Percentiles rank a stretch among this genome's conserved stretches.
Evolutionary conservation across 2,797 vertebrate species (phyloP).

Genomic region (Etheostoma nigrum): DNA sequence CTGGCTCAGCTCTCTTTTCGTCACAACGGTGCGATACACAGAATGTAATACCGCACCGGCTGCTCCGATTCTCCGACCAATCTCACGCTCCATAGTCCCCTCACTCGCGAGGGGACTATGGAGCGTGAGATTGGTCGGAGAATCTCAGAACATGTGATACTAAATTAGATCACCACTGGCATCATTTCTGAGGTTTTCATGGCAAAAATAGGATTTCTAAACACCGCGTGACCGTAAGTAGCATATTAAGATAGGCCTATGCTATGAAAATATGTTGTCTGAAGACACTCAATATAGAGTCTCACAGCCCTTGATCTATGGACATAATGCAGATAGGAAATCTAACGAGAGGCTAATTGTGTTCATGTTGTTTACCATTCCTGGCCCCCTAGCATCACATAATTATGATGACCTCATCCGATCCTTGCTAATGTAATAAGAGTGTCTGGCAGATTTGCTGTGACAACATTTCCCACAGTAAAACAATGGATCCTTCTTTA

Average conservation of each 20-base stretch:
- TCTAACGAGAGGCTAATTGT: conserved; percentile 33
- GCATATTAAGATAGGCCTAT: background rate
- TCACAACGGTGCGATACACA: too few relatives aligned
- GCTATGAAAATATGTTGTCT: conserved; percentile 13
- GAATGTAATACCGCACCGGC: too few relatives aligned
- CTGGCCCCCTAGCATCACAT: conserved; percentile 38
- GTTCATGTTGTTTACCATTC: conserved; percentile 53
- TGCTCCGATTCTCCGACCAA: too few relatives aligned
- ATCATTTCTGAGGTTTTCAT: background rate
- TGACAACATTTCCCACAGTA: conserved; percentile 34
- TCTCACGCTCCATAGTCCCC: too few relatives aligned
- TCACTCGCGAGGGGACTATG: too few relatives aligned
- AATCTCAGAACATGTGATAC: conserved; percentile 14
- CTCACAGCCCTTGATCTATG: conserved; percentile 34
- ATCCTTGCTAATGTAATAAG: conserved; percentile 49
- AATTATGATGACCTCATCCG: conserved; percentile 55
- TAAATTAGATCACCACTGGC: conserved; percentile 8
- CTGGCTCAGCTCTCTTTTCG: too few relatives aligned
- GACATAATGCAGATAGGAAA: conserved; percentile 41
- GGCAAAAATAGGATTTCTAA: conserved; percentile 5
- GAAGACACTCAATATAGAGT: background rate
- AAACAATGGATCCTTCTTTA: conserved; percentile 25
- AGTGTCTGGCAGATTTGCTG: conserved; percentile 33
- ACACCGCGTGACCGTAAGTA: background rate
- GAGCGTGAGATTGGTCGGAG: too few relatives aligned